Conservation (phyloP, 2,113 vertebrate genomes). For the Ceyx cyanopectus region DNA sequence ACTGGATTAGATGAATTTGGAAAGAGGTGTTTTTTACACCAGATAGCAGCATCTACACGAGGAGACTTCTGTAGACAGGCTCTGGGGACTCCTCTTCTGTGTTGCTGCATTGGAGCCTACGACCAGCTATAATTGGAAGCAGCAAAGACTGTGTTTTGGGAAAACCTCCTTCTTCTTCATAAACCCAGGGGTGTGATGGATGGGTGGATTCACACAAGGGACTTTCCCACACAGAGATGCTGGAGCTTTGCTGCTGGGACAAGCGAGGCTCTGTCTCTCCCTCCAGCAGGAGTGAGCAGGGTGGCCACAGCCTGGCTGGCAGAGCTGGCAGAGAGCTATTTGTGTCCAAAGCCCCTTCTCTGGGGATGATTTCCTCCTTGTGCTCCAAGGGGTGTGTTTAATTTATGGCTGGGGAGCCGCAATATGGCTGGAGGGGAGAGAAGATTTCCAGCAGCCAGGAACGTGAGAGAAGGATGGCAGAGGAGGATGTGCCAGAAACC, state of each 20-base stretch:
- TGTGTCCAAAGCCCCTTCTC: background rate
- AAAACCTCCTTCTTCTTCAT: background rate
- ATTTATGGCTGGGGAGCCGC: background rate
- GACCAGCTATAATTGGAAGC: background rate
- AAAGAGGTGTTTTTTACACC: background rate
- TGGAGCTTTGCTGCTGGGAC: background rate
- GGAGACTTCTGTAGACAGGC: background rate
- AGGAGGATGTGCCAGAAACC: background rate
- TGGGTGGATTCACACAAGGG: background rate
- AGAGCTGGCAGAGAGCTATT: background rate
- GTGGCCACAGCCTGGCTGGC: background rate
- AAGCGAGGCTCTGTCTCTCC: background rate
- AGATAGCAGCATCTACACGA: background rate
- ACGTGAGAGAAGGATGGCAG: background rate
- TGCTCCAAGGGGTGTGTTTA: background rate
- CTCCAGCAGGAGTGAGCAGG: background rate
- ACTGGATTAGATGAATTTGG: background rate
- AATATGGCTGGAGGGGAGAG: background rate
- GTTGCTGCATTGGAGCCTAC: background rate
- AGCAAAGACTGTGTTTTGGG: background rate
- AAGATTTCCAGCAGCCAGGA: background rate
- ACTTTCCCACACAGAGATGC: background rate
- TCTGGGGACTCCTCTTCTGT: background rate
- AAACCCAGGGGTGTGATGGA: background rate
- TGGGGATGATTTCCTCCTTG: background rate